Base-by-base conservation (phyloP, 2,797 vertebrate genomes). In the Acipenser transmontanus region DNA sequence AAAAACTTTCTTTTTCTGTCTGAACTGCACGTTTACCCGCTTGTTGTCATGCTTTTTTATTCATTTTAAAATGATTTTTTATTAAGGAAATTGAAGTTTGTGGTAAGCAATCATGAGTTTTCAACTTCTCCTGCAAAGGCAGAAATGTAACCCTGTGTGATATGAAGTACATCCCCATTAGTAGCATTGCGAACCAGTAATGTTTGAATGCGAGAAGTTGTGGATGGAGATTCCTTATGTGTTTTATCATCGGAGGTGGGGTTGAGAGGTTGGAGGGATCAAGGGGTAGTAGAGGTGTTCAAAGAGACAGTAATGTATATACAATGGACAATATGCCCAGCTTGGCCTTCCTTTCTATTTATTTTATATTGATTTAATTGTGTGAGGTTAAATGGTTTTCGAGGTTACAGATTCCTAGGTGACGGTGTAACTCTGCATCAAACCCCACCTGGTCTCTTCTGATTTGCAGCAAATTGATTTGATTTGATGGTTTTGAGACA, bases 11-110 rank as follows among this genome's bases (percentile, higher is more conserved):
- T 62, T 34, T 34, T 34, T 61, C 68, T 73, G 66, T 78, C 74
- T 64, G 71, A 71, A 63, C 78, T 74, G 76, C 80, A 81, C 74
- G 74, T 74, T 74, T 63, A 78, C 66, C 72, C 61, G 68, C 69
- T 81, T 66, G 65, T 81, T 68, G 70, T 72, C 78, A 71, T 62
- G 63, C 47, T n/a, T 74, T 70, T 62, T 50, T 66, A 49, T 70
- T 78, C 76, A 73, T 77, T 71, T 34, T 34, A 4, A 34, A 7
- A 11, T 57, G 12, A 14, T 57, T 57, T 57, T n/a, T 57, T 2
- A 57, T 7, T 11, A 57, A 57, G 54, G 9, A 57, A 57, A 57
- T 7, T n/a, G 14, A 57, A 57, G 12, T 57, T 68, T 66, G 62
- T 17, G 71, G 56, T 49, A 63, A 59, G 65, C 9, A 49, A 67